These are phyloP conservation scores for Labroides dimidiatus DNA, from an alignment of 2,797 vertebrate species.

Conservation along the genomic window DNA sequence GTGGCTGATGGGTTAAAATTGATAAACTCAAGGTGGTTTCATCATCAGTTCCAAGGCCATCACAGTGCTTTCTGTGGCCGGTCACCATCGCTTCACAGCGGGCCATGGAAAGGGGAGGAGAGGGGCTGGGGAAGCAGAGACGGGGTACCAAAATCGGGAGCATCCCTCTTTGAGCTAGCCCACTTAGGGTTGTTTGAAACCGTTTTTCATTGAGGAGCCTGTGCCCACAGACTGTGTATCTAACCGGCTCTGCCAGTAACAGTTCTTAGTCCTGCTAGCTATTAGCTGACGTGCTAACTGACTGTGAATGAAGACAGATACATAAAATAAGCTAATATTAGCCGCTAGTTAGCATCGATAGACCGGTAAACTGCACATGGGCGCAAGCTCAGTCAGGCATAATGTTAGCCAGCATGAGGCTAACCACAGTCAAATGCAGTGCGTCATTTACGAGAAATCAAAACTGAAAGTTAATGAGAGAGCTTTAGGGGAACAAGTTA, in stretches of 20 bases:
- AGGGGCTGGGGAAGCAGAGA: neutral
- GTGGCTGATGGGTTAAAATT: slow-evolving; percentile 48
- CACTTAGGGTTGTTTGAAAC: neutral
- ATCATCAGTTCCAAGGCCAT: slow-evolving; percentile 81
- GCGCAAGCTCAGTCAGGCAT: neutral
- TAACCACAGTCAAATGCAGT: neutral
- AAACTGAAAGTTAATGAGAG: slow-evolving; percentile 63
- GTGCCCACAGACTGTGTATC: neutral
- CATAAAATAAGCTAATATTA: slow-evolving; percentile 67
- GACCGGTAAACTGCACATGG: slow-evolving; percentile 10
- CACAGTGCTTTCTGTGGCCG: slow-evolving; percentile 51
- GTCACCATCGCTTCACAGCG: slow-evolving; percentile 51
- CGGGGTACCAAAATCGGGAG: slow-evolving; percentile 28
- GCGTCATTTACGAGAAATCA: slow-evolving; percentile 41
- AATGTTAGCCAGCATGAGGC: slow-evolving; percentile 12
- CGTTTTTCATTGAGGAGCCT: neutral
- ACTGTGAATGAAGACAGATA: slow-evolving; percentile 30
- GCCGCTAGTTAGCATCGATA: slow-evolving; percentile 57
- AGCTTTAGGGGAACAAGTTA: too few species aligned
- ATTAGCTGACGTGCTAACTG: slow-evolving; percentile 57
- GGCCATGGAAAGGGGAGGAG: slow-evolving; percentile 65
- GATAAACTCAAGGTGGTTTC: slow-evolving; percentile 81
- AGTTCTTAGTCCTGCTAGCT: slow-evolving; percentile 42
- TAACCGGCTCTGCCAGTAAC: slow-evolving; percentile 21
- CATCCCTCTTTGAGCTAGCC: slow-evolving; percentile 39